Evolutionary conservation across 1,140 invertebrate genomes (phyloP).

Genomic region (Solenopsis fugax): DNA sequence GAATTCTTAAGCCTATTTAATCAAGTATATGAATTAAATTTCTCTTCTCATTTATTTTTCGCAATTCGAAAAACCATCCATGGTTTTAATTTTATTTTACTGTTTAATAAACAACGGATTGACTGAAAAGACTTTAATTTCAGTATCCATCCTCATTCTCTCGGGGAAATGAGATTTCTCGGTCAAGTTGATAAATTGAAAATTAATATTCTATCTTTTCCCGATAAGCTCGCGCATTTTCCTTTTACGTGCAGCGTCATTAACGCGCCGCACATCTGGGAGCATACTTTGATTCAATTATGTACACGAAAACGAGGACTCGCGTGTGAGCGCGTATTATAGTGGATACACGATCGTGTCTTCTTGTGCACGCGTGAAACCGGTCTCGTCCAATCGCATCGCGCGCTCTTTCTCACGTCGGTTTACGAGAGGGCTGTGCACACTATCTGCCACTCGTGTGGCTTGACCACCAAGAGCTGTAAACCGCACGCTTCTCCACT

Average conservation of each 20-base stretch:
- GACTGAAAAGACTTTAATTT: background rate
- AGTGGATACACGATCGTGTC: constrained; percentile 34
- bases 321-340: background rate
- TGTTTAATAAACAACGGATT: background rate
- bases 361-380: constrained; percentile 63
- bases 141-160: background rate
- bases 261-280: background rate
- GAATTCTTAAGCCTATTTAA: background rate
- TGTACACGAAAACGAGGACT: constrained; percentile 42
- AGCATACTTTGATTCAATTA: constrained; percentile 45
- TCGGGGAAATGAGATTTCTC: background rate
- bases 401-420: constrained; percentile 69
- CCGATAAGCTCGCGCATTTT: constrained; percentile 11
- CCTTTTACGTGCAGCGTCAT: background rate
- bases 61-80: background rate
- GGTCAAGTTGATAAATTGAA: background rate
- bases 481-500: constrained; percentile 69
- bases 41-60: background rate
- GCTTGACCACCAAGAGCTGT: constrained; percentile 58
- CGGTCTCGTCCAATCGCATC: constrained; percentile 66
- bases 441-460: constrained; percentile 48
- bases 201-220: constrained; percentile 6
- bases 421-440: constrained; percentile 42
- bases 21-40: constrained; percentile 6
- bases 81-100: background rate